A percentile compares a stretch with the other conserved stretches of the same genome.
Conservation (phyloP, 2,113 vertebrate genomes). For the Actenoides lindsayi region DNA sequence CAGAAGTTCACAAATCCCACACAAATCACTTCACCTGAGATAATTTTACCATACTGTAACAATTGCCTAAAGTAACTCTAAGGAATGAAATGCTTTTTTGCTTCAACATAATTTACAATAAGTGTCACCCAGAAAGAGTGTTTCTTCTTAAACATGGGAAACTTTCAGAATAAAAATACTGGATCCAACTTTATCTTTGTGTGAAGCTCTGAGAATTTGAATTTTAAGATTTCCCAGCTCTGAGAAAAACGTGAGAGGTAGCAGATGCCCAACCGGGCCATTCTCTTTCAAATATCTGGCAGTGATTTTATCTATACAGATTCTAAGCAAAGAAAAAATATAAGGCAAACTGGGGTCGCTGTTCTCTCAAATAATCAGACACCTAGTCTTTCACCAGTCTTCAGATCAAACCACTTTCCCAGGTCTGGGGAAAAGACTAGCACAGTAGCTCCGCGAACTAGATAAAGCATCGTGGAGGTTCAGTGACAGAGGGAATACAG, state of each 20-base stretch:
- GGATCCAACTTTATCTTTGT: background rate
- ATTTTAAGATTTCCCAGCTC: background rate
- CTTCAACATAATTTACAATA: background rate
- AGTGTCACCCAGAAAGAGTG: background rate
- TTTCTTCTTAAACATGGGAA: background rate
- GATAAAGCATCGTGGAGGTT: background rate
- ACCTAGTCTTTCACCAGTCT: background rate
- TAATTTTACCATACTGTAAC: background rate
- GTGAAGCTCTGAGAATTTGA: background rate
- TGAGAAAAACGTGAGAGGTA: background rate
- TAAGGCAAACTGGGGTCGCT: background rate
- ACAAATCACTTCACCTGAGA: background rate
- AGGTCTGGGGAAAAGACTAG: background rate
- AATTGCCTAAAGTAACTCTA: background rate
- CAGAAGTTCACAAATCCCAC: background rate
- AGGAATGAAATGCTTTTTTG: background rate
- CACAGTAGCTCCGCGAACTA: background rate
- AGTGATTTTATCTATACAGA: background rate
- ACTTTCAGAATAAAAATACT: background rate
- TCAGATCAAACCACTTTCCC: background rate
- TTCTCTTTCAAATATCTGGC: background rate
- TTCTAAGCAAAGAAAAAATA: background rate
- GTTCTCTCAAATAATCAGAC: background rate
- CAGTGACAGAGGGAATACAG: too few species aligned
- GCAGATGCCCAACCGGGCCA: background rate